phyloP scores from a whole-genome alignment of 1,140 invertebrate genomes.

The Temnothorax nylanderi region DNA sequence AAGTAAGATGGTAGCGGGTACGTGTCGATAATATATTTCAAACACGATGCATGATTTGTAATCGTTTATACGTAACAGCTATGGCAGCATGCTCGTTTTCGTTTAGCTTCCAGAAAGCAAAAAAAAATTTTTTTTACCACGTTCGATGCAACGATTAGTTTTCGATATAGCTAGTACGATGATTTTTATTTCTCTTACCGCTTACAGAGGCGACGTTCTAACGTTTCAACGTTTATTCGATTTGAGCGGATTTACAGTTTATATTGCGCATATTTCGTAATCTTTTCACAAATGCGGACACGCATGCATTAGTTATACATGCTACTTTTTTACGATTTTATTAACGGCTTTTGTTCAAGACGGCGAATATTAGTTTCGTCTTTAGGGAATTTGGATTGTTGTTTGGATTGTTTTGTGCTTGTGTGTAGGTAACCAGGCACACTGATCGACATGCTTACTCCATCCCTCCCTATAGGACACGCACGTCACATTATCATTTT shows the following conservation, averaged over 20 bases:
- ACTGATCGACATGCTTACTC: slow-evolving; percentile 82
- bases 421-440: slow-evolving; percentile 84
- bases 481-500: slow-evolving; percentile 80
- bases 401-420: slow-evolving; percentile 83
- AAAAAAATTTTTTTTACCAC: neutral
- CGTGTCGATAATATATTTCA: slow-evolving; percentile 74
- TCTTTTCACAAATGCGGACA: neutral
- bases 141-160: neutral
- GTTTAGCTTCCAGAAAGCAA: slow-evolving; percentile 28
- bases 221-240: neutral
- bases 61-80: slow-evolving; percentile 62
- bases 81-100: slow-evolving; percentile 62
- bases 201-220: neutral
- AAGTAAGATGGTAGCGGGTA: slow-evolving; percentile 97
- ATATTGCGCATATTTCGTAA: neutral
- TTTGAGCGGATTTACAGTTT: neutral
- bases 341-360: neutral
- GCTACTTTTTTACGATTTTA: slow-evolving; percentile 21
- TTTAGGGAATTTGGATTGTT: slow-evolving; percentile 76
- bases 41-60: slow-evolving; percentile 57
- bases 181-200: neutral
- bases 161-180: neutral
- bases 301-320: slow-evolving; percentile 51
- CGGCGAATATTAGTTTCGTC: slow-evolving; percentile 44
- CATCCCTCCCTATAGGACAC: slow-evolving; percentile 81